These are phyloP conservation scores for Eurytoma adleriae DNA, from an alignment of 2,888 invertebrate genomes.

Conservation along the genomic window DNA sequence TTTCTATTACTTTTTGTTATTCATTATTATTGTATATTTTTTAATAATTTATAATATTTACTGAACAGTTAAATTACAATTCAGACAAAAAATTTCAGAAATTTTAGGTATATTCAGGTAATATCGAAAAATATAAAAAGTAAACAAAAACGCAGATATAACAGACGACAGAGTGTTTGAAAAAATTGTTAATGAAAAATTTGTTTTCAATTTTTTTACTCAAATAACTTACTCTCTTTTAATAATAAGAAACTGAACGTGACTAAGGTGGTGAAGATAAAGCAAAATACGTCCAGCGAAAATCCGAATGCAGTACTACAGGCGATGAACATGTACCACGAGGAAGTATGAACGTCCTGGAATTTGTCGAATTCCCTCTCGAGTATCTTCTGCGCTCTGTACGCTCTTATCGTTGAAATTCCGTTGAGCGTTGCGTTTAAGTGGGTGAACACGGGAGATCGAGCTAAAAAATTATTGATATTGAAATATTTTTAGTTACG, in stretches of 20 bases:
- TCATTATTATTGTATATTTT: no score
- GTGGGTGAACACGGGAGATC: slow-evolving; percentile 89
- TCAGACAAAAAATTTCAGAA: no score
- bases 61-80: no score
- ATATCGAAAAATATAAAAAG: no score
- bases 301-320: slow-evolving; percentile 77
- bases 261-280: slow-evolving; percentile 82
- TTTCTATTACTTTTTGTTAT: no score
- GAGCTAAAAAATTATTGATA: slow-evolving; percentile 80
- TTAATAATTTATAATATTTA: no score
- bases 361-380: slow-evolving; percentile 80
- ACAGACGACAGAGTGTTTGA: no score
- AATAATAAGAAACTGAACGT: slow-evolving; percentile 81
- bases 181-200: not conserved
- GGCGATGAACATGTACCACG: slow-evolving; percentile 77
- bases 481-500: no score
- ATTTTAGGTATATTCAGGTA: no score
- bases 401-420: slow-evolving; percentile 86
- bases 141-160: no score
- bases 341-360: slow-evolving; percentile 77
- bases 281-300: slow-evolving; percentile 82
- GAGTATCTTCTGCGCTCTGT: slow-evolving; percentile 81
- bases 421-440: slow-evolving; percentile 86
- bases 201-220: not conserved
- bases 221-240: slow-evolving; percentile 63